A percentile compares a stretch with the other conserved stretches of the same genome.
Conservation (phyloP, 2,888 invertebrate species). For the Yponomeuta sedellus region DNA sequence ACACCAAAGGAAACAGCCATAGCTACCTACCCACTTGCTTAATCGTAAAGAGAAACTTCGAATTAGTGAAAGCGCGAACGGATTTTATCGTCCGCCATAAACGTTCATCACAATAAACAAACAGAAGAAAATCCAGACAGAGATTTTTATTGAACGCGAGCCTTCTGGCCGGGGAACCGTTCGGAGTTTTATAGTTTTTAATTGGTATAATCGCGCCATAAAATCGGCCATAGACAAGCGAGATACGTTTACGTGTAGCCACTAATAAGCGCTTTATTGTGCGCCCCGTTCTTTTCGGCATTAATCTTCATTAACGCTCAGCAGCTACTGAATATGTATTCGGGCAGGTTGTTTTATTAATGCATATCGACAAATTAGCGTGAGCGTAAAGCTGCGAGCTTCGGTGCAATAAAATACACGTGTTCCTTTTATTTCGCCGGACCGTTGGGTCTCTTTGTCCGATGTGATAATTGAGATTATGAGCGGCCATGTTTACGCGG, state of each 20-base stretch:
- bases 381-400: constrained; percentile 69
- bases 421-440: constrained; percentile 49
- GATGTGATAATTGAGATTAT: constrained; percentile 75
- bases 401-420: constrained; percentile 57
- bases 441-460: constrained; percentile 53
- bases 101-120: constrained; percentile 71
- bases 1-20: background rate
- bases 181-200: constrained; percentile 68
- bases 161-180: constrained; percentile 52
- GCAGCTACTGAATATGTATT: constrained; percentile 69
- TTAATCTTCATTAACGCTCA: constrained; percentile 69
- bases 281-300: constrained; percentile 53
- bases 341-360: constrained; percentile 66
- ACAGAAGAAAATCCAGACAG: constrained; percentile 45
- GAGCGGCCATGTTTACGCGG: constrained; percentile 45
- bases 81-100: constrained; percentile 35
- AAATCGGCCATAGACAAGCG: constrained; percentile 51
- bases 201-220: constrained; percentile 68
- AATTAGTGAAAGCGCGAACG: constrained; percentile 19
- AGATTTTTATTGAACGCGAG: constrained; percentile 58
- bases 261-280: constrained; percentile 41
- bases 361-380: constrained; percentile 72
- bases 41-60: constrained; percentile 12
- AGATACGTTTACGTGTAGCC: constrained; percentile 62
- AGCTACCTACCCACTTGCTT: background rate